phyloP scores from a whole-genome alignment of 1,140 invertebrate species.

The Holcopasites calliopsidis region DNA sequence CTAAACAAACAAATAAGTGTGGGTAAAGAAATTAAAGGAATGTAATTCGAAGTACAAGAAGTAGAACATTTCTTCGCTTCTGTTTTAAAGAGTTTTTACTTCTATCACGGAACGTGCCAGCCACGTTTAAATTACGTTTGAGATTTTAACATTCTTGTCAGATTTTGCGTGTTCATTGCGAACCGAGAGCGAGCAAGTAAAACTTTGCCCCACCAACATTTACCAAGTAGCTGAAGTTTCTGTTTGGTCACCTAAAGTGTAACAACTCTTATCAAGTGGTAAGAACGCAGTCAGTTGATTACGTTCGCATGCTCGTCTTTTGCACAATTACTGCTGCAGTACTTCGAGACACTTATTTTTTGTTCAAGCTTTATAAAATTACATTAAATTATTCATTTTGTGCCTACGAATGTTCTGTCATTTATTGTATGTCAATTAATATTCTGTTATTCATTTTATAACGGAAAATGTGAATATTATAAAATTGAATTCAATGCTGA shows the following conservation, averaged over 20 bases:
- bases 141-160: neutral
- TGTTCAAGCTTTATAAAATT: too few relatives aligned
- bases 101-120: neutral
- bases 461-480: too few relatives aligned
- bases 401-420: too few relatives aligned
- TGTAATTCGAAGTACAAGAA: too few relatives aligned
- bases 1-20: too few relatives aligned
- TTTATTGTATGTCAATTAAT: too few relatives aligned
- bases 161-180: neutral
- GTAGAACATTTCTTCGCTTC: neutral
- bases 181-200: neutral
- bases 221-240: neutral
- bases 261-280: neutral
- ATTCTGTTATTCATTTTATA: too few relatives aligned
- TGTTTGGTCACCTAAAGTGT: too few relatives aligned
- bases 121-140: neutral
- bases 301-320: neutral
- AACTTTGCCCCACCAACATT: neutral
- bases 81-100: neutral
- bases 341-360: too few relatives aligned
- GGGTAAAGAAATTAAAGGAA: too few relatives aligned
- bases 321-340: neutral
- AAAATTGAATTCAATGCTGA: neutral
- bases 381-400: too few relatives aligned
- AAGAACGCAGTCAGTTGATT: neutral